A percentile compares a stretch with the other conserved stretches of the same genome.
Conservation (phyloP, 2,113 vertebrate genomes). For the Sander vitreus region DNA sequence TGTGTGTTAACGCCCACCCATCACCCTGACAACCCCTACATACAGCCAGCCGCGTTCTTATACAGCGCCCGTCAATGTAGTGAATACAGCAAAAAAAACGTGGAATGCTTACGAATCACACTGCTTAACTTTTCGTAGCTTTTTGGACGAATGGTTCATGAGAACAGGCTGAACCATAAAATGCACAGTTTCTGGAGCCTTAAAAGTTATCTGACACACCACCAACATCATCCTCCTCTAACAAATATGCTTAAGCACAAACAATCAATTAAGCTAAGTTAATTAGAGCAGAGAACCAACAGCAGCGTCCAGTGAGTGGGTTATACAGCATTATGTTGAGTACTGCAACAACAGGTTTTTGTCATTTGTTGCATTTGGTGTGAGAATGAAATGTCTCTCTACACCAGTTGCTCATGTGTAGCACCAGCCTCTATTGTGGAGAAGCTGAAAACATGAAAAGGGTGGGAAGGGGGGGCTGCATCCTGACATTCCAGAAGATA, state of each 20-base stretch:
- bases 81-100: too few relatives aligned
- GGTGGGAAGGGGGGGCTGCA: background rate
- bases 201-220: background rate
- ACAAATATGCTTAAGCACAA: background rate
- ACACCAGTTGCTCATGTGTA: constrained; percentile 8
- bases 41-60: too few relatives aligned
- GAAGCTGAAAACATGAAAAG: constrained; percentile 18
- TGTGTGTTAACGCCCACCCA: too few relatives aligned
- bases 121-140: too few relatives aligned
- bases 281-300: constrained; percentile 22
- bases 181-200: background rate
- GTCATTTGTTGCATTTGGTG: constrained; percentile 27
- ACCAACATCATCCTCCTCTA: background rate
- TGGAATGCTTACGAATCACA: too few relatives aligned
- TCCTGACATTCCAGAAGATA: constrained; percentile 3
- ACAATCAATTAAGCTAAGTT: constrained; percentile 21
- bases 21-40: too few relatives aligned
- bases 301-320: background rate
- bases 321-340: constrained; percentile 10
- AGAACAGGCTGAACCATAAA: too few relatives aligned
- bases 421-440: constrained; percentile 32
- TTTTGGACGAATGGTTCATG: too few relatives aligned
- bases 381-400: constrained; percentile 40
- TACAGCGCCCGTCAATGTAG: too few relatives aligned
- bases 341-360: constrained; percentile 37